Percentiles rank a stretch among this genome's conserved stretches.
Conservation (phyloP, 2,113 vertebrate species). For the Pristiophorus japonicus region DNA sequence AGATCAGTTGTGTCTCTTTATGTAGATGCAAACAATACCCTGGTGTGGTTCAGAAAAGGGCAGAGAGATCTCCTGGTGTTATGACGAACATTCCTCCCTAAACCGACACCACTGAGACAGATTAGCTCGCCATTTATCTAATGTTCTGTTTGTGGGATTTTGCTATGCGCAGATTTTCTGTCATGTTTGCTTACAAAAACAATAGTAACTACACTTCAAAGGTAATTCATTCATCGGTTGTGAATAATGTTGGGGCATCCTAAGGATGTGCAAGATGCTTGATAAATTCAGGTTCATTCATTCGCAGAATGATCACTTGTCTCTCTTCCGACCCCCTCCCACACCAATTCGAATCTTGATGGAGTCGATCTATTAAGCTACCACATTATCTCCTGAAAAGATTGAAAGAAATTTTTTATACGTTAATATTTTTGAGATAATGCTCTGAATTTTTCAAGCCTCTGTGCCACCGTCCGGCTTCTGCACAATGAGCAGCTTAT, state of each 20-base stretch:
- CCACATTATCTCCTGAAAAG: background rate
- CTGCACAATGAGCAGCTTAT: background rate
- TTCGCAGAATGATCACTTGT: background rate
- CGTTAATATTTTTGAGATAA: background rate
- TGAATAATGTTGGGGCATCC: background rate
- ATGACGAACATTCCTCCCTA: background rate
- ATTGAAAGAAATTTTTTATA: background rate
- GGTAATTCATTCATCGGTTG: background rate
- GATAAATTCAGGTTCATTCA: background rate
- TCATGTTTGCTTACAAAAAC: background rate
- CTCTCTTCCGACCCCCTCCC: background rate
- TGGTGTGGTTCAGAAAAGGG: background rate
- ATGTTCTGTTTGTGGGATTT: background rate
- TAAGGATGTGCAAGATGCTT: background rate
- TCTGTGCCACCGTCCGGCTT: background rate
- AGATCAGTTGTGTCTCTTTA: background rate
- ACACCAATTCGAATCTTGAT: background rate
- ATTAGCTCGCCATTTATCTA: background rate
- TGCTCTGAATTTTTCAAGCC: background rate
- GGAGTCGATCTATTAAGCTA: background rate
- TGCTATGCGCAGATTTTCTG: background rate
- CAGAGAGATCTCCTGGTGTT: background rate
- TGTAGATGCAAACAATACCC: background rate
- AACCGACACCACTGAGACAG: background rate
- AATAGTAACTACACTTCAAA: background rate